Conservation (phyloP, 2,113 vertebrate species). For the Acanthisitta chloris region DNA sequence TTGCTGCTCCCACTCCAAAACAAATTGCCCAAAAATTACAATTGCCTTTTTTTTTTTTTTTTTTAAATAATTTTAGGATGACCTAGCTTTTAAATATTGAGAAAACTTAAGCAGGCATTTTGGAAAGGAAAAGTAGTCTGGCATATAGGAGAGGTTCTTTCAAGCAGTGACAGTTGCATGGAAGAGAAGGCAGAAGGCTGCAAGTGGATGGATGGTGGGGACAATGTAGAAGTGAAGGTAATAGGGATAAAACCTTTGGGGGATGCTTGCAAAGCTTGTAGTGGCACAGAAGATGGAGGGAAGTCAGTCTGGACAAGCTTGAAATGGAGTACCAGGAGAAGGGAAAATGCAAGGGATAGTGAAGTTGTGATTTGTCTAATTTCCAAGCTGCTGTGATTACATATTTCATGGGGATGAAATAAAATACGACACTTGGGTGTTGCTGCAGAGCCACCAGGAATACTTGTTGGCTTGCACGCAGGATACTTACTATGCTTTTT, state of each 20-base stretch:
- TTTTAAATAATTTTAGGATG: neutral
- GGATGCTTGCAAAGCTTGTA: neutral
- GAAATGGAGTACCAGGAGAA: neutral
- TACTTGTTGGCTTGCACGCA: neutral
- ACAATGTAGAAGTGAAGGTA: neutral
- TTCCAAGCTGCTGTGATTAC: neutral
- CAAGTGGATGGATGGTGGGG: no score
- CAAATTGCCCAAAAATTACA: neutral
- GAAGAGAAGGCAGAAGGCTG: neutral
- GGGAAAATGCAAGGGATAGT: neutral
- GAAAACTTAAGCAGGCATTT: neutral
- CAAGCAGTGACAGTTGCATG: neutral
- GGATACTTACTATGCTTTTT: accelerated
- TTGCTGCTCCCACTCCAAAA: no score
- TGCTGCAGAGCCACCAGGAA: neutral
- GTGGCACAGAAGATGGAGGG: neutral
- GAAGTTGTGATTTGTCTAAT: neutral
- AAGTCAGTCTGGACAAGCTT: neutral
- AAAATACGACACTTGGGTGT: neutral
- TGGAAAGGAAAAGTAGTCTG: neutral
- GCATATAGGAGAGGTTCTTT: neutral
- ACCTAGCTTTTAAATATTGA: neutral
- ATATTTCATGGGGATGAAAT: neutral
- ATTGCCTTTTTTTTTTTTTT: neutral
- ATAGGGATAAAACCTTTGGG: neutral